A percentile compares a stretch with the other conserved stretches of the same genome.
Conservation (phyloP, 2,113 vertebrate species). For the Octodon degus region DNA sequence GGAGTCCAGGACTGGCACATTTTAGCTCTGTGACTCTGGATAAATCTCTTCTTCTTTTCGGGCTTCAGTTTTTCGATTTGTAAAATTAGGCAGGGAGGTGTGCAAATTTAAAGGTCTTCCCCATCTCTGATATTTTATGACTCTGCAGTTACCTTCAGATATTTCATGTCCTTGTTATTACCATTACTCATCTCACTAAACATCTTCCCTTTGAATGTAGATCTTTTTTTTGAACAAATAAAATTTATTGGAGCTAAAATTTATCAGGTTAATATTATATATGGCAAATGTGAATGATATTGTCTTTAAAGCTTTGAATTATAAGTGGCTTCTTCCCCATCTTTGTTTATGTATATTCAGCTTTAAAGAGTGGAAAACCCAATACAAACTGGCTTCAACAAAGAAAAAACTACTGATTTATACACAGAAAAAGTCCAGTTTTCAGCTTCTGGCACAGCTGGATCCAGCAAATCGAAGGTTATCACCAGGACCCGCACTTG, state of each 20-base stretch:
- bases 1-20: background rate
- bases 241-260: background rate
- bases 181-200: background rate
- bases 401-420: background rate
- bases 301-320: background rate
- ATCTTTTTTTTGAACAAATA: slow-evolving; percentile 47
- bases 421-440: background rate
- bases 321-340: background rate
- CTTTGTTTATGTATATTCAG: slow-evolving; percentile 41
- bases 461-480: background rate
- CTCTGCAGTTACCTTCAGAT: background rate
- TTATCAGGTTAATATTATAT: background rate
- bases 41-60: background rate
- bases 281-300: background rate
- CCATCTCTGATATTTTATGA: background rate
- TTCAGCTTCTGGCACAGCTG: slow-evolving; percentile 12
- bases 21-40: background rate
- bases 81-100: background rate
- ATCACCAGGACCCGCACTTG: background rate
- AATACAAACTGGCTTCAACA: background rate
- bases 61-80: background rate
- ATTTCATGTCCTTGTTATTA: slow-evolving; percentile 15
- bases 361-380: slow-evolving; percentile 3
- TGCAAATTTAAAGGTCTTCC: background rate
- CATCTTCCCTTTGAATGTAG: background rate